Conservation (phyloP, 2,113 vertebrate species). For the Narcine bancroftii region DNA sequence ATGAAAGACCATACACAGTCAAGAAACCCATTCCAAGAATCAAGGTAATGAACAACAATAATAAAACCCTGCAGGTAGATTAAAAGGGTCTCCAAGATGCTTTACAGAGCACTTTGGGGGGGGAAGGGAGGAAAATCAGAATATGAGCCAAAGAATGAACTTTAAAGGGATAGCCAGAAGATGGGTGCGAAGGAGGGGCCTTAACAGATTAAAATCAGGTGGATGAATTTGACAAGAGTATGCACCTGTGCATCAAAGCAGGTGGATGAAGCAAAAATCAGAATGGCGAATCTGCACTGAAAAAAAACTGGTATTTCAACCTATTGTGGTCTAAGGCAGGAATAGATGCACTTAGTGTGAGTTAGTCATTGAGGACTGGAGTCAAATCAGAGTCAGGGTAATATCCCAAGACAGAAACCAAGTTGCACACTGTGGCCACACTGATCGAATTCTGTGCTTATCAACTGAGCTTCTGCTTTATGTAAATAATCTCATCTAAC, state of each 20-base stretch:
- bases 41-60: slow-evolving; percentile 58
- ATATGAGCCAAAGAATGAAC: background rate
- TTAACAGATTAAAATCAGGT: background rate
- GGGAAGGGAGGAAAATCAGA: no score
- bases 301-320: background rate
- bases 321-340: background rate
- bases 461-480: background rate
- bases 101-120: background rate
- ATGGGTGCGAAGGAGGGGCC: background rate
- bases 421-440: no score
- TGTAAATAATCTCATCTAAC: background rate
- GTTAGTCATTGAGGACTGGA: background rate
- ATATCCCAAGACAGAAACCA: background rate
- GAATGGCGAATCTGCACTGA: background rate
- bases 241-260: no score
- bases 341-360: background rate
- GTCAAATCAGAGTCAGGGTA: background rate
- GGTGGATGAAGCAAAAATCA: background rate
- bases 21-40: slow-evolving; percentile 67
- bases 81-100: background rate
- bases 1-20: slow-evolving; percentile 46
- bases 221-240: background rate
- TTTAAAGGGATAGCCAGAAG: background rate
- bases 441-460: background rate
- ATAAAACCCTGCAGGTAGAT: background rate